Evolutionary conservation across 2,113 vertebrate species (phyloP).

Genomic region (Callipepla californica): DNA sequence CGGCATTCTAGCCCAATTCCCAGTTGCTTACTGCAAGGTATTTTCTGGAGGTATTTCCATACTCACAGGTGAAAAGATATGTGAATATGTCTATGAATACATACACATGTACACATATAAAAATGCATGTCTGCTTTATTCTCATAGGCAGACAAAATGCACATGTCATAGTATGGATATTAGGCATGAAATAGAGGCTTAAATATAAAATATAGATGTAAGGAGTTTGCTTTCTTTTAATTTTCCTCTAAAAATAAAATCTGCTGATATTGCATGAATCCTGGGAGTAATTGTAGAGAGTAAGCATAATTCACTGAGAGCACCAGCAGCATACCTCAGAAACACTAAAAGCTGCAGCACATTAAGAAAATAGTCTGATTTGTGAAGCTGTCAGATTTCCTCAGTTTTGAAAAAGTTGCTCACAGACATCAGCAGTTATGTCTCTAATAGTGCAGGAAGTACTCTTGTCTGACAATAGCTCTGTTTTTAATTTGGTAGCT

Average conservation of each 20-base stretch:
- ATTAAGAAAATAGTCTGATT: background rate
- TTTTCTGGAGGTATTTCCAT: background rate
- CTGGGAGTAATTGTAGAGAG: background rate
- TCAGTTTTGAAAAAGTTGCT: background rate
- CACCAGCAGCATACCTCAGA: background rate
- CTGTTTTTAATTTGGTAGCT: slow-evolving; percentile 62
- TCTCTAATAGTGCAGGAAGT: slow-evolving; percentile 17
- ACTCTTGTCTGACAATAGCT: slow-evolving; percentile 15
- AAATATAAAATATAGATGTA: background rate
- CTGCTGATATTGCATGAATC: background rate
- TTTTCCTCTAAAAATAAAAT: background rate
- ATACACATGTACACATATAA: background rate
- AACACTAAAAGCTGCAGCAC: background rate
- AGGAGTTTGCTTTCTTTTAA: background rate
- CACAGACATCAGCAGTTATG: background rate
- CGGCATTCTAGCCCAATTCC: background rate
- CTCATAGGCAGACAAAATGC: background rate
- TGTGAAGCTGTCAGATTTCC: background rate
- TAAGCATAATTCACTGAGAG: background rate
- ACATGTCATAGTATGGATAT: background rate
- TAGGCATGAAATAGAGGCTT: background rate
- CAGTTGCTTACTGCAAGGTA: background rate
- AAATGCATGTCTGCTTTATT: background rate
- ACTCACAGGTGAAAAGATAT: background rate
- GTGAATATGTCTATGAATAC: background rate